phyloP scores from a whole-genome alignment of 2,113 vertebrate species.

The Alces alces region DNA sequence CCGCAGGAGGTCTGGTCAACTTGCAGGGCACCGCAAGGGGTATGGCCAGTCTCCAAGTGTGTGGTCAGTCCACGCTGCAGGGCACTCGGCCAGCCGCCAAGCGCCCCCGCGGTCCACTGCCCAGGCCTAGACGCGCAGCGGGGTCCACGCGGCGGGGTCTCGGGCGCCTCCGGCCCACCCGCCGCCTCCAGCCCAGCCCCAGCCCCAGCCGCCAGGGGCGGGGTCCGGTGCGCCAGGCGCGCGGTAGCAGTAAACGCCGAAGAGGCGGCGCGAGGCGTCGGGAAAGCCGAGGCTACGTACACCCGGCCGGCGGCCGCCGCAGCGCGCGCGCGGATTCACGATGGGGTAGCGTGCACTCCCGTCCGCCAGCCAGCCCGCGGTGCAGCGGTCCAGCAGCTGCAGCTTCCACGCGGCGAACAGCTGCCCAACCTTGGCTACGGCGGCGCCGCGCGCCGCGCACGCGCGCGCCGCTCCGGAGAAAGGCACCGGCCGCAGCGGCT shows the following conservation, averaged over 20 bases:
- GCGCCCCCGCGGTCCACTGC: background rate
- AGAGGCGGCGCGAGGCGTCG: constrained; percentile 90
- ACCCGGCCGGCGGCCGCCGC: constrained; percentile 89
- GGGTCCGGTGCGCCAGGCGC: background rate
- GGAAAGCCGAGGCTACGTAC: constrained; percentile 94
- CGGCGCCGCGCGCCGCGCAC: constrained; percentile 85
- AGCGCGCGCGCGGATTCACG: constrained; percentile 91
- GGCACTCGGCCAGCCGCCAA: background rate
- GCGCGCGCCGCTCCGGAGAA: constrained; percentile 88
- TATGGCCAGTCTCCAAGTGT: background rate
- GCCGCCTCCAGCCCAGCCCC: constrained; percentile 69
- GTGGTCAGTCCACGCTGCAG: background rate
- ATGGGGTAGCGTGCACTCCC: constrained; percentile 96
- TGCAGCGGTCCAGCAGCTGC: constrained; percentile 93
- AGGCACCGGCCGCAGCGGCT: constrained; percentile 92
- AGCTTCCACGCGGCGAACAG: constrained; percentile 95
- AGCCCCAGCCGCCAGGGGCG: background rate
- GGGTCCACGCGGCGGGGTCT: constrained; percentile 39
- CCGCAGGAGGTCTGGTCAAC: background rate
- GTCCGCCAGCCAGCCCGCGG: constrained; percentile 93
- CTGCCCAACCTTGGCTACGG: constrained; percentile 92
- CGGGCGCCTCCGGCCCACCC: constrained; percentile 63
- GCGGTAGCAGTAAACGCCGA: constrained; percentile 92
- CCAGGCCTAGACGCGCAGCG: constrained; percentile 71
- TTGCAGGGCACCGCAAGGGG: background rate